phyloP scores from a whole-genome alignment of 2,797 vertebrate species.

The Helicolenus hilgendorfi region DNA sequence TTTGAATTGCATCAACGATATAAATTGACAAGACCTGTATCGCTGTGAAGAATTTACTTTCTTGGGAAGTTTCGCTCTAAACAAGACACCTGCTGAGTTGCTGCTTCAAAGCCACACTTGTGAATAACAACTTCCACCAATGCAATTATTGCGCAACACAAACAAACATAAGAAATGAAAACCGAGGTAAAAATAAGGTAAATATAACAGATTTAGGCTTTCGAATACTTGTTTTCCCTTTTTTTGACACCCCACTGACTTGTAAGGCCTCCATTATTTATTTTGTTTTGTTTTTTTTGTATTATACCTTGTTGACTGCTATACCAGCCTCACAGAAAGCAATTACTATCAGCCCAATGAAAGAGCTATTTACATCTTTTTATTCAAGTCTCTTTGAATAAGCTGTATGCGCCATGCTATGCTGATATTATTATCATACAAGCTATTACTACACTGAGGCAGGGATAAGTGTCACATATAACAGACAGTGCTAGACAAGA shows the following conservation, averaged over 20 bases:
- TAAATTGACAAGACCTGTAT: conserved; percentile 10
- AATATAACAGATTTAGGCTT: background rate
- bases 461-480: background rate
- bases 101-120: background rate
- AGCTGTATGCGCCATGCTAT: background rate
- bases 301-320: conserved; percentile 8
- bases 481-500: background rate
- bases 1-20: conserved; percentile 21
- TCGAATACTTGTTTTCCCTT: background rate
- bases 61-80: background rate
- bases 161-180: background rate
- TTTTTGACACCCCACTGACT: conserved; percentile 1
- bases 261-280: conserved; percentile 2
- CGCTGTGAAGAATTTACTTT: background rate
- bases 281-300: background rate
- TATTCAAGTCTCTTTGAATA: background rate
- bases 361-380: conserved; percentile 1
- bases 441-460: background rate
- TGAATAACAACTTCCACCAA: background rate
- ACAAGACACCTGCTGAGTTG: background rate
- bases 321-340: conserved; percentile 12
- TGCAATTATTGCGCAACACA: background rate
- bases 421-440: conserved; percentile 11
- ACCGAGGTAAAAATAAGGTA: background rate
- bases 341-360: conserved; percentile 19